A percentile compares a stretch with the other conserved stretches of the same genome.
phyloP scores from a whole-genome alignment of 2,888 invertebrate species.

The Campoletis raptor region DNA sequence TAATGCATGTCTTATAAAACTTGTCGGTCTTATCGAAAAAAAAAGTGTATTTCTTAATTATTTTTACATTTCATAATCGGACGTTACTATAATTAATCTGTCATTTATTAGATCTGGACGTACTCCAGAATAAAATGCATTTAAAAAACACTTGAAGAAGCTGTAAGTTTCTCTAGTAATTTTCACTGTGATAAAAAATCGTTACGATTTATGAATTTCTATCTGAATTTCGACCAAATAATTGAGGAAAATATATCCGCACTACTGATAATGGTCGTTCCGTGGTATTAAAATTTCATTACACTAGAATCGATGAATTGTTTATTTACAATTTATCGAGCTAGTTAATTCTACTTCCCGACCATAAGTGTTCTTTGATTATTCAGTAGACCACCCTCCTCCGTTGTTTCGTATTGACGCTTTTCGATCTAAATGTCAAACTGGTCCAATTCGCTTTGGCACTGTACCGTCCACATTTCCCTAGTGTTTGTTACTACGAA shows the following conservation, averaged over 20 bases:
- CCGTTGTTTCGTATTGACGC: slow-evolving; percentile 7
- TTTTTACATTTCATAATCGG: not conserved
- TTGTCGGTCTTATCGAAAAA: not conserved
- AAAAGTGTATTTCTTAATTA: not conserved
- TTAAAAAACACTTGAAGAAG: too few species aligned
- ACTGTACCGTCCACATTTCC: slow-evolving; percentile 28
- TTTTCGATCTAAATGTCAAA: slow-evolving; percentile 59
- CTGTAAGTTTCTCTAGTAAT: not conserved
- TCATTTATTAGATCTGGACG: not conserved
- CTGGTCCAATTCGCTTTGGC: slow-evolving; percentile 64
- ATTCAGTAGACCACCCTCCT: not conserved
- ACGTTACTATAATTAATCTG: not conserved
- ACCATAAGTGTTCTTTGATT: slow-evolving; percentile 3
- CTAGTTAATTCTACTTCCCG: not conserved
- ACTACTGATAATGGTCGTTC: too few species aligned
- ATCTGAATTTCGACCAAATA: too few species aligned
- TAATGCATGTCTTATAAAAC: not conserved
- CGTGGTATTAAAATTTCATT: too few species aligned
- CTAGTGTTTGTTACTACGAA: slow-evolving; percentile 21
- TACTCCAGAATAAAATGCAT: too few species aligned
- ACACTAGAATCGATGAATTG: not conserved
- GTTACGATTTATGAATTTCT: not conserved
- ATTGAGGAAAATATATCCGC: too few species aligned
- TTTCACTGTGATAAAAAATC: not conserved
- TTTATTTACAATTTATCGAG: not conserved